Conservation (phyloP, 1,140 invertebrate genomes). For the Hylaeus anthracinus region DNA sequence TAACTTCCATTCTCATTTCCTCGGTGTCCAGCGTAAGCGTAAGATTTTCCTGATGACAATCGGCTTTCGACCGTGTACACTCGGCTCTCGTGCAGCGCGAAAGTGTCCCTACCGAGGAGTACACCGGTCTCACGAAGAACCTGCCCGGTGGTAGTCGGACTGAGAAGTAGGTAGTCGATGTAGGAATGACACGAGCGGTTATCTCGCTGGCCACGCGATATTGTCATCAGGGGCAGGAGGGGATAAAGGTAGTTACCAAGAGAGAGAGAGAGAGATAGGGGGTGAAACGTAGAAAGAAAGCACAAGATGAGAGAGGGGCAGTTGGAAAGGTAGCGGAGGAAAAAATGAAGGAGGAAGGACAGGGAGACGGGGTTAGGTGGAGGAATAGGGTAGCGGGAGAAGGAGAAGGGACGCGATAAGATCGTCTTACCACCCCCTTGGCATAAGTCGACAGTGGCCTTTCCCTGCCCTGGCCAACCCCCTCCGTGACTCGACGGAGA, state of each 20-base stretch:
- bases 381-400: background rate
- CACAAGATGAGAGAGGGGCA: slow-evolving; percentile 10
- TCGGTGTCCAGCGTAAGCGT: slow-evolving; percentile 36
- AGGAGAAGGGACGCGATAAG: slow-evolving; percentile 70
- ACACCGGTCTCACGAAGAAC: slow-evolving; percentile 45
- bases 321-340: slow-evolving; percentile 45
- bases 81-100: slow-evolving; percentile 56
- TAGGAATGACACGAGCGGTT: slow-evolving; percentile 81
- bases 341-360: slow-evolving; percentile 51
- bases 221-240: slow-evolving; percentile 75
- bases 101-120: slow-evolving; percentile 56
- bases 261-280: background rate
- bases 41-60: slow-evolving; percentile 64
- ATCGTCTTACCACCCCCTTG: slow-evolving; percentile 71
- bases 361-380: background rate
- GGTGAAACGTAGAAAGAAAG: slow-evolving; percentile 31
- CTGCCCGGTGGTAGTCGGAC: slow-evolving; percentile 49
- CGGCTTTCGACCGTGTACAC: slow-evolving; percentile 47
- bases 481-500: slow-evolving; percentile 76
- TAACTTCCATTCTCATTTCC: slow-evolving; percentile 58
- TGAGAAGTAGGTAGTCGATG: slow-evolving; percentile 72
- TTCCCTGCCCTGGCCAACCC: slow-evolving; percentile 74
- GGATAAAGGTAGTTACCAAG: slow-evolving; percentile 59
- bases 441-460: slow-evolving; percentile 76
- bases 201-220: slow-evolving; percentile 80